These are phyloP conservation scores for Orthonevra nobilis DNA, from an alignment of 2,888 invertebrate species.

Conservation along the genomic window DNA sequence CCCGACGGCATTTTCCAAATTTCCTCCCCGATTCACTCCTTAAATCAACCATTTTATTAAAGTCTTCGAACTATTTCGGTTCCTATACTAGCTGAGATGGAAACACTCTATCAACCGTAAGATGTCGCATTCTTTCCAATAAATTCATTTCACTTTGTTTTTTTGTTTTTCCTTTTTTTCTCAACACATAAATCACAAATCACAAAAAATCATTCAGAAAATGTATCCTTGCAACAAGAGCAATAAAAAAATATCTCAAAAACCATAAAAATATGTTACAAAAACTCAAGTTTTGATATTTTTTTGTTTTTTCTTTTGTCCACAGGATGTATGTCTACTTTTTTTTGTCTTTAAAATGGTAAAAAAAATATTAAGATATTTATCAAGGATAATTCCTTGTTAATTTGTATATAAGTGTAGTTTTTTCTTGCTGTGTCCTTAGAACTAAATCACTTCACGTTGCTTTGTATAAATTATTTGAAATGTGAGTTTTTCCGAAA, in stretches of 20 bases:
- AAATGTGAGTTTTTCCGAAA: constrained; percentile 67
- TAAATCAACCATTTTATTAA: constrained; percentile 1
- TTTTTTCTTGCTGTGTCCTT: neutral
- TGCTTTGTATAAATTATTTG: constrained; percentile 34
- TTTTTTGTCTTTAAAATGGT: too few relatives aligned
- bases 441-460: constrained; percentile 38
- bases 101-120: constrained; percentile 41
- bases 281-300: neutral
- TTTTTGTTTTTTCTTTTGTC: neutral
- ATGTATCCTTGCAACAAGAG: too few relatives aligned
- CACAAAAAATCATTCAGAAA: too few relatives aligned
- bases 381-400: neutral
- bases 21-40: neutral
- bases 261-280: too few relatives aligned
- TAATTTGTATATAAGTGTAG: neutral
- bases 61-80: neutral
- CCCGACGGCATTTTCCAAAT: constrained; percentile 36
- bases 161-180: neutral
- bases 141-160: too few relatives aligned
- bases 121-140: too few relatives aligned
- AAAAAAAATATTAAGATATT: too few relatives aligned
- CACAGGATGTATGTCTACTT: too few relatives aligned
- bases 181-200: neutral
- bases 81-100: constrained; percentile 2
- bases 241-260: too few relatives aligned